phyloP scores from a whole-genome alignment of 2,888 invertebrate species.

The Lepidonotus clava region DNA sequence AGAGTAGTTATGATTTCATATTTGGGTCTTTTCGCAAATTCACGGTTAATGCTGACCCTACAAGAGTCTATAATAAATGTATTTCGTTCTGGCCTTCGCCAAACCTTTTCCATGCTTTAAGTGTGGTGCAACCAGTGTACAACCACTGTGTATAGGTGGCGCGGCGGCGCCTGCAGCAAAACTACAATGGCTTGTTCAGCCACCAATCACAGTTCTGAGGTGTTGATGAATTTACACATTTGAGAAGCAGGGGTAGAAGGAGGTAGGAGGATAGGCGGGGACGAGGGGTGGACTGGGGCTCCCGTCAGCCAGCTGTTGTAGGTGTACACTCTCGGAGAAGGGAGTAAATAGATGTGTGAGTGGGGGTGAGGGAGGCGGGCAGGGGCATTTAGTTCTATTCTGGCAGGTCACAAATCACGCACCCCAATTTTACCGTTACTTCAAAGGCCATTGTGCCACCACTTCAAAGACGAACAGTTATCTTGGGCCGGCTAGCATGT shows the following conservation, averaged over 20 bases:
- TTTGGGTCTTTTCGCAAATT: too few relatives aligned
- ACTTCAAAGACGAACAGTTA: not conserved
- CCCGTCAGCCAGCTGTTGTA: slow-evolving; percentile 8
- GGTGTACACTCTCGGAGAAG: not conserved
- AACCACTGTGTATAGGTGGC: slow-evolving; percentile 11
- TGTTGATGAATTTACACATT: not conserved
- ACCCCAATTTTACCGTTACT: slow-evolving; percentile 28
- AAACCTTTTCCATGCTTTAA: not conserved
- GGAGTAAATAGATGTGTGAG: not conserved
- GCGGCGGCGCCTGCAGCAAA: not conserved
- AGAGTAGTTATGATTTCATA: too few relatives aligned
- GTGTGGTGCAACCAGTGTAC: not conserved
- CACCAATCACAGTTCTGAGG: not conserved
- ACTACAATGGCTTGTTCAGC: not conserved
- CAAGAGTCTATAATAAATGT: too few relatives aligned
- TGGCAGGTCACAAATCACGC: slow-evolving; percentile 31
- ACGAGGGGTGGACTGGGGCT: not conserved
- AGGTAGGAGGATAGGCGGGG: not conserved
- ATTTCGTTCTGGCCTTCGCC: too few relatives aligned
- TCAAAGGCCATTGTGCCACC: slow-evolving; percentile 11
- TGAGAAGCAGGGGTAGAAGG: not conserved
- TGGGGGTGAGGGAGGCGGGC: not conserved
- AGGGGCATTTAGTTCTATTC: not conserved
- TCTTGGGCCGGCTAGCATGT: not conserved
- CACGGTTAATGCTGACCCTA: too few relatives aligned